Percentiles rank a stretch among this genome's conserved stretches.
Conservation (phyloP, 2,113 vertebrate species). For the Aptenodytes patagonicus region DNA sequence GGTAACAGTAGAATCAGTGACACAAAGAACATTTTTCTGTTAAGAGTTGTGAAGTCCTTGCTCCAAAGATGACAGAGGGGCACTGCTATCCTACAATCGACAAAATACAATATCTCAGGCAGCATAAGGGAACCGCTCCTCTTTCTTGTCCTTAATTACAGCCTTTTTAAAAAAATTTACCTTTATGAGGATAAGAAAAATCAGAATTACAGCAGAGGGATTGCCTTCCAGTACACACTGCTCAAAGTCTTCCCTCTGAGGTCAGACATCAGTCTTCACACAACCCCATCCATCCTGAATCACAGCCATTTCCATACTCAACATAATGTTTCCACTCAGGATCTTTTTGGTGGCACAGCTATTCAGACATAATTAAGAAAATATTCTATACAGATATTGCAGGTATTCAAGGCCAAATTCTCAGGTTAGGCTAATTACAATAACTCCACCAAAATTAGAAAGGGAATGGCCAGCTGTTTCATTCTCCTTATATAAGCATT, state of each 20-base stretch:
- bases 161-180: not conserved
- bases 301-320: not conserved
- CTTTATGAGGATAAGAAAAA: not conserved
- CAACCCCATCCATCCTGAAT: not conserved
- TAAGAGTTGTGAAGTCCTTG: not conserved
- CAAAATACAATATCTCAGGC: not conserved
- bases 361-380: not conserved
- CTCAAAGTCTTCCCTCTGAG: not conserved
- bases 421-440: not conserved
- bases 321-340: not conserved
- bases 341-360: not conserved
- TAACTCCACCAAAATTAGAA: not conserved
- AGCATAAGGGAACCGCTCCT: not conserved
- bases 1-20: not conserved
- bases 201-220: not conserved
- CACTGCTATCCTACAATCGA: not conserved
- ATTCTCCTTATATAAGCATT: not conserved
- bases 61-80: not conserved
- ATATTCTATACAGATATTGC: not conserved
- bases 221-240: not conserved
- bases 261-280: not conserved
- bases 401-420: not conserved
- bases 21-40: not conserved
- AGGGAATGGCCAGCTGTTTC: not conserved
- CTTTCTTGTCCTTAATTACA: not conserved